Evolutionary conservation across 2,113 vertebrate species (phyloP), one percentile per base, ranked within the genome.

Genomic region (Numida meleagris): DNA sequence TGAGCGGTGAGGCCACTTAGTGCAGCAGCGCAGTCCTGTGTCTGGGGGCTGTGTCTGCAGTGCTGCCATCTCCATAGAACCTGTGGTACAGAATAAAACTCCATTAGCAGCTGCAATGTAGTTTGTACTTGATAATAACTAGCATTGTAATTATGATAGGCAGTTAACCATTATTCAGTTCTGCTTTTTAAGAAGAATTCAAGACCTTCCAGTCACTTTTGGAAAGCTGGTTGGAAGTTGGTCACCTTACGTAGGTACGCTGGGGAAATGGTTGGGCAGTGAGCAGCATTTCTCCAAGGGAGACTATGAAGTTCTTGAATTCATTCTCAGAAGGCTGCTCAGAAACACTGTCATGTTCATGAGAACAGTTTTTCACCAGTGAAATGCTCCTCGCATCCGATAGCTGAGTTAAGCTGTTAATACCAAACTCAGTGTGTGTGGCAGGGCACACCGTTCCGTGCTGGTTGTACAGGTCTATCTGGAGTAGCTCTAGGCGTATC

Each of bases 1-100:
- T 16, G 43, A 55, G 34, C 42, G 67, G 70, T 0, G 8, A 27
- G 3, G 25, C 33, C 68, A 6, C 1, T 2, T 6, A 18, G 16
- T 0, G 1, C 59, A 5, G 21, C 18, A 1, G 15, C 8, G 55
- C 12, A 6, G 4, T 19, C 23, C 45, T 5, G 18, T 21, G 4
- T 19, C 36, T 4, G 58, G 45, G 67, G 42, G 43, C 38, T n/a
- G 2, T 33, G 20, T 21, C 29, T 45, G 63, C 42, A 45, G 4
- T 66, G 20, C 40, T 14, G 18, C 62, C 29, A 19, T 33, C 40
- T 43, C 33, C 36, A 40, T 25, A 42, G 14, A 66, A 40, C 63
- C 40, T 33, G 40, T 33, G 40, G 40, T 42, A 43, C 29, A 43
- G 29, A 33, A 23, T 33, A 43, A 66, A 43, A 21, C 63, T 45